Evolutionary conservation across 2,888 invertebrate species (phyloP), one percentile per base, ranked within the genome.

Genomic region (Trimorus sp.): DNA sequence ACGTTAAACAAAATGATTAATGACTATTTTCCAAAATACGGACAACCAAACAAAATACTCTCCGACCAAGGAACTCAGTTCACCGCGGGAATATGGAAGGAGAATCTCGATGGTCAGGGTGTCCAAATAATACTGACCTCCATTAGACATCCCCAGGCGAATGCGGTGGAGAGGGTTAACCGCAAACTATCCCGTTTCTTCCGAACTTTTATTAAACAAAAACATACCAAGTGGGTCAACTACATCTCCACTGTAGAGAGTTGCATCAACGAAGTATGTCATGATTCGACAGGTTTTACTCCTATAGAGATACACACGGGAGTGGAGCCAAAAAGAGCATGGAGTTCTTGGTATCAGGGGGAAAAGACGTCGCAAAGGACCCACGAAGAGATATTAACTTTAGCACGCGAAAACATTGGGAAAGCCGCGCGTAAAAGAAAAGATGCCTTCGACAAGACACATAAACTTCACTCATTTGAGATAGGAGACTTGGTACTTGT

Each of bases 251-350:
- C 26, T 0, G 78, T 81, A 0, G 75, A 84, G 11, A 51, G 4
- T 0, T 74, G 82, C 48, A 58, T 83, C 0, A 84, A 82, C 11
- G 66, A 69, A 0, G 73, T 78, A 0, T 12, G 36, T 9, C 83
- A 83, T 16, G 70, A 75, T 5, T 40, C 58, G 0, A 83, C 81
- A 2, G 54, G 75, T 3, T 40, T 48, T 0, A 81, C 60, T 0
- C 83, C 83, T 2, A 9, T 53, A 12, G 56, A 77, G 36, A 6
- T 82, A 0, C 79, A 82, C 8, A 59, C 53, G 5, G 69, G 65
- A 0, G 48, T 40, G 0, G 59, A 63, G n/a, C 77, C 79, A 0
- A 8, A 26, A 7, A 60, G 40, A 42, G 65, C 38, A 5, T 53
- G 53, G 65, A 9, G 14, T 8, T 8, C 51, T 16, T 65, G 65